A percentile compares a stretch with the other conserved stretches of the same genome.
Evolutionary conservation across 2,888 invertebrate genomes (phyloP).

Genomic region (Pardosa pseudoannulata): DNA sequence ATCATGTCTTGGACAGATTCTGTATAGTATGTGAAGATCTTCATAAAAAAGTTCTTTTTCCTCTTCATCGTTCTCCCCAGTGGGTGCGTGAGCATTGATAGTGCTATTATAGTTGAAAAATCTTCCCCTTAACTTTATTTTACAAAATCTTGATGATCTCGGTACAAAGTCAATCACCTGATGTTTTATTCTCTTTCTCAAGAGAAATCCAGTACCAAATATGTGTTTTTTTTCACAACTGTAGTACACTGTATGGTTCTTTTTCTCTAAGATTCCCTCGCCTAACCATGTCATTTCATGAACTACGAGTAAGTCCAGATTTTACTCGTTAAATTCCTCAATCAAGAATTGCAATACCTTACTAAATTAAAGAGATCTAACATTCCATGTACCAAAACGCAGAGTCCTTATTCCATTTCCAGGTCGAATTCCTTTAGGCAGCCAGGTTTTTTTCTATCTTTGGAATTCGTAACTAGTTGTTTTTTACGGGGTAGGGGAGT

Average conservation of each 20-base stretch:
- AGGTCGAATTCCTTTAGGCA: too few relatives aligned
- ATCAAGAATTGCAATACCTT: too few relatives aligned
- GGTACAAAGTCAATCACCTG: background rate
- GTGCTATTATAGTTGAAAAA: background rate
- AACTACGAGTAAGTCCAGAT: background rate
- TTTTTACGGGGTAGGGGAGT: too few relatives aligned
- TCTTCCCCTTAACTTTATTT: background rate
- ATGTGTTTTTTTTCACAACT: constrained; percentile 18
- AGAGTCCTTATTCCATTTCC: background rate
- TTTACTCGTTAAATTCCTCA: background rate
- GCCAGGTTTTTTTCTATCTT: too few relatives aligned
- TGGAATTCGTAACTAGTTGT: too few relatives aligned
- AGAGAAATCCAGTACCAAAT: constrained; percentile 12
- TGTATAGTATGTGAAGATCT: background rate
- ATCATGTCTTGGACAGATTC: background rate
- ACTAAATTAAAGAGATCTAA: too few relatives aligned
- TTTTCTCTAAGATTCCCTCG: too few relatives aligned
- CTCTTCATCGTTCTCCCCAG: background rate
- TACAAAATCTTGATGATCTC: background rate
- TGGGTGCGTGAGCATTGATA: too few relatives aligned
- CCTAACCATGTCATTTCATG: constrained; percentile 9
- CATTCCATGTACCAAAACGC: too few relatives aligned
- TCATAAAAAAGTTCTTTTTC: background rate
- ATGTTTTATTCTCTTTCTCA: background rate
- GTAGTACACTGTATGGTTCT: too few relatives aligned